Conservation (phyloP, 2,888 invertebrate species). For the Rambutsinella grinnellia region DNA sequence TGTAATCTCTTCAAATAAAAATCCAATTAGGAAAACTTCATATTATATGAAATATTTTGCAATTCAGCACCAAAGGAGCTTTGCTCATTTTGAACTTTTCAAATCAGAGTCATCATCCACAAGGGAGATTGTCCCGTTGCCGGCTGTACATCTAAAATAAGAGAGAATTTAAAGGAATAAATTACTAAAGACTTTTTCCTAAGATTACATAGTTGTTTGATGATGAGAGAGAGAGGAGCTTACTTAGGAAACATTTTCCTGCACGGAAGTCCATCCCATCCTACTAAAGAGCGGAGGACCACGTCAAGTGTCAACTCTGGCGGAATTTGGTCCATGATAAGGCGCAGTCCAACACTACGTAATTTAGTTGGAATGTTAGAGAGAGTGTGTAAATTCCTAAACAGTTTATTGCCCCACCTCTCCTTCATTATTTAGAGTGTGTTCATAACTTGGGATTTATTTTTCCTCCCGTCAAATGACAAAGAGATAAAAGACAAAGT, state of each 20-base stretch:
- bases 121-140: slow-evolving; percentile 37
- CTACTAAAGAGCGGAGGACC: slow-evolving; percentile 65
- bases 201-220: not conserved
- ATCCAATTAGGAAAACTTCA: too few relatives aligned
- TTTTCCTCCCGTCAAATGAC: too few relatives aligned
- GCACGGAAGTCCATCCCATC: slow-evolving; percentile 67
- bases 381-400: too few relatives aligned
- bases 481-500: not conserved
- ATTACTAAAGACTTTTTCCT: not conserved
- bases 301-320: slow-evolving; percentile 65
- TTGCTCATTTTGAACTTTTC: not conserved
- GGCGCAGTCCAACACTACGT: slow-evolving; percentile 65
- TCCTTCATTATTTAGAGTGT: too few relatives aligned
- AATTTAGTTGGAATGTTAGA: not conserved
- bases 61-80: too few relatives aligned
- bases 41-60: too few relatives aligned
- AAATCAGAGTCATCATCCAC: slow-evolving; percentile 4
- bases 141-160: slow-evolving; percentile 26
- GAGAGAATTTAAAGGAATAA: not conserved
- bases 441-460: too few relatives aligned
- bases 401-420: too few relatives aligned
- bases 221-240: slow-evolving; percentile 27
- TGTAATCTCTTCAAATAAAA: too few relatives aligned
- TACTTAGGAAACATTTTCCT: slow-evolving; percentile 66
- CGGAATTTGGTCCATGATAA: slow-evolving; percentile 66